phyloP scores from a whole-genome alignment of 2,888 invertebrate species.

The Drosophila pseudotalamancana region DNA sequence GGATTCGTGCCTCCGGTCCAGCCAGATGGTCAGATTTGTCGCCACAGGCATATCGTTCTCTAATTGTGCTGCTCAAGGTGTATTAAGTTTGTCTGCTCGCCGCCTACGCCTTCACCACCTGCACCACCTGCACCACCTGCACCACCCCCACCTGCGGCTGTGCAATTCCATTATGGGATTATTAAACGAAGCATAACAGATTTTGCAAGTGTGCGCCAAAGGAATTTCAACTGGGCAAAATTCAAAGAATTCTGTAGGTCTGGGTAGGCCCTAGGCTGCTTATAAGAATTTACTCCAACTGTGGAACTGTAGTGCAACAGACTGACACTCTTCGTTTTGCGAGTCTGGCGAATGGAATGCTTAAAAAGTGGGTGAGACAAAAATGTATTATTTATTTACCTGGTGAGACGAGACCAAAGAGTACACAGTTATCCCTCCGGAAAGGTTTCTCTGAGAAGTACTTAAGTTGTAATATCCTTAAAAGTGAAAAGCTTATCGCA shows the following conservation, averaged over 20 bases:
- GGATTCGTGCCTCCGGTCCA: neutral
- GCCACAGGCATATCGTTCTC: constrained; percentile 20
- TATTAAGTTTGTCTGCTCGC: constrained; percentile 16
- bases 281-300: neutral
- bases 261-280: neutral
- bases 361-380: neutral
- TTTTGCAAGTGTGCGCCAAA: constrained; percentile 7
- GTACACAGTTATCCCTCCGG: too few species aligned
- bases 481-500: too few species aligned
- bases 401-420: too few species aligned
- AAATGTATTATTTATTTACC: neutral
- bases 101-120: neutral
- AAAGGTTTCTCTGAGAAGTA: too few species aligned
- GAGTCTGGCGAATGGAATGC: neutral
- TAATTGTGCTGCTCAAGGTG: constrained; percentile 33
- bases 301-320: neutral
- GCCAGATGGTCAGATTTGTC: constrained; percentile 13
- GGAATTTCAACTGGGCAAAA: neutral
- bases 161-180: constrained; percentile 26
- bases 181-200: constrained; percentile 16
- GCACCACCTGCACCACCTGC: neutral
- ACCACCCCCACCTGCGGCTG: neutral
- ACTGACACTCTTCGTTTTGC: too few species aligned
- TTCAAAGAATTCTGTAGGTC: neutral
- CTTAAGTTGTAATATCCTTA: too few species aligned